Evolutionary conservation across 2,888 invertebrate genomes (phyloP).

Genomic region (Chromoteleia sp.): DNA sequence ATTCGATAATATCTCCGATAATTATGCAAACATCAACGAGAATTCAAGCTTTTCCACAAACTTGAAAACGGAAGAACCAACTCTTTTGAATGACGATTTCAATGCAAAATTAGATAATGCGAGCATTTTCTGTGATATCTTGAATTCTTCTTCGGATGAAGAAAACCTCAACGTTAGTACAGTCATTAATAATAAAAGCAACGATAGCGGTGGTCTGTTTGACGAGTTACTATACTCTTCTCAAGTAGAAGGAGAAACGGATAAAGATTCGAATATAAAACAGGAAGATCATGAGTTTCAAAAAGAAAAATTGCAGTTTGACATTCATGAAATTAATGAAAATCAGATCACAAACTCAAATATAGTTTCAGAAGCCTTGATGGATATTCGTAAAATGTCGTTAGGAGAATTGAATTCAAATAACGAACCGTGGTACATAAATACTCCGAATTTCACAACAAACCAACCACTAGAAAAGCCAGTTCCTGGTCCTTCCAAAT

Average conservation of each 20-base stretch:
- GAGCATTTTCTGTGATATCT: conserved; percentile 70
- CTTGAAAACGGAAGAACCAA: not conserved
- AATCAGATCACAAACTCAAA: conserved; percentile 3
- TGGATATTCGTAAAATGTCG: conserved; percentile 48
- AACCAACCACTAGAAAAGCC: not conserved
- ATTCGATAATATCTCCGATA: too few relatives aligned
- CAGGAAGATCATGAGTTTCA: not conserved
- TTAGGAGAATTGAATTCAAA: not conserved
- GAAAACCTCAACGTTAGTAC: conserved; percentile 13
- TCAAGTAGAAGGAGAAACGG: conserved; percentile 7
- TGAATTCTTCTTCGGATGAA: conserved; percentile 66
- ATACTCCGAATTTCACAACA: not conserved
- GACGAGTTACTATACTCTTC: conserved; percentile 36
- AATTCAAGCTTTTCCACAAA: not conserved
- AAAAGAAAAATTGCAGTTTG: not conserved
- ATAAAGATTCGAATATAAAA: not conserved
- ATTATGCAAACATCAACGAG: not conserved
- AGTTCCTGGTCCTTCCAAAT: not conserved
- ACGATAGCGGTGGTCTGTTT: conserved; percentile 16
- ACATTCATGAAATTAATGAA: not conserved
- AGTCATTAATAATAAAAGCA: not conserved
- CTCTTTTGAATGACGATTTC: conserved; percentile 14
- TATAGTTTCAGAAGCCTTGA: conserved; percentile 47
- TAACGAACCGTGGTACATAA: not conserved
- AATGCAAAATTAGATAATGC: conserved; percentile 22